Evolutionary conservation across 2,888 invertebrate species (phyloP).

Genomic region (Cactoblastis cactorum): DNA sequence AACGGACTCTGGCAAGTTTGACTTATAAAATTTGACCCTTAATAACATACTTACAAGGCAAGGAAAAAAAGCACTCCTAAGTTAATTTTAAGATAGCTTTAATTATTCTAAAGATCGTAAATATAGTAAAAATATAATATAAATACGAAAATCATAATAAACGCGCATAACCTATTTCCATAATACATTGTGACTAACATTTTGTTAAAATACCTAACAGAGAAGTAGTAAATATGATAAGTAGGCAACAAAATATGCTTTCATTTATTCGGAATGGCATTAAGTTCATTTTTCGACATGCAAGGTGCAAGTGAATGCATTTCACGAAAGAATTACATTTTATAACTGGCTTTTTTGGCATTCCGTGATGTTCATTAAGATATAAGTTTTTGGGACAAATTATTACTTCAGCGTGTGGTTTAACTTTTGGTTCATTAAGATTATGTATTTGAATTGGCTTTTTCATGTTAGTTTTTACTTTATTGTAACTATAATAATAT

Average conservation of each 20-base stretch:
- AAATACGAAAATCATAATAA: neutral
- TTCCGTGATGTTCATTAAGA: neutral
- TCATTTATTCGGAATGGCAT: neutral
- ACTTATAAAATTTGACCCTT: no score
- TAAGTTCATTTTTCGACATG: neutral
- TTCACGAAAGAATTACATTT: neutral
- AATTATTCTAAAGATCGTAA: no score
- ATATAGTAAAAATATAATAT: no score
- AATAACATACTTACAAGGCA: no score
- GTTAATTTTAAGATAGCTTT: no score
- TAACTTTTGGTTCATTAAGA: neutral
- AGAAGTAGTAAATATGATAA: constrained; percentile 4
- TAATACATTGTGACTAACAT: constrained; percentile 1
- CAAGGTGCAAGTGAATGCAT: constrained; percentile 1
- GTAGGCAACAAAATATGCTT: neutral
- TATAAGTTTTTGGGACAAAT: neutral
- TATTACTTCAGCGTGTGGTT: neutral
- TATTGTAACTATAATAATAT: no score
- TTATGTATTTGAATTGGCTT: no score
- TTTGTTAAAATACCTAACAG: neutral
- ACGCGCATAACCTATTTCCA: neutral
- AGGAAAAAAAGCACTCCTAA: no score
- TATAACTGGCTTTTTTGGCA: neutral
- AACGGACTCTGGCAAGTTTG: no score
- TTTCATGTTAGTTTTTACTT: no score